Conservation (phyloP, 2,888 invertebrate genomes). For the Pristionchus japonicus region DNA sequence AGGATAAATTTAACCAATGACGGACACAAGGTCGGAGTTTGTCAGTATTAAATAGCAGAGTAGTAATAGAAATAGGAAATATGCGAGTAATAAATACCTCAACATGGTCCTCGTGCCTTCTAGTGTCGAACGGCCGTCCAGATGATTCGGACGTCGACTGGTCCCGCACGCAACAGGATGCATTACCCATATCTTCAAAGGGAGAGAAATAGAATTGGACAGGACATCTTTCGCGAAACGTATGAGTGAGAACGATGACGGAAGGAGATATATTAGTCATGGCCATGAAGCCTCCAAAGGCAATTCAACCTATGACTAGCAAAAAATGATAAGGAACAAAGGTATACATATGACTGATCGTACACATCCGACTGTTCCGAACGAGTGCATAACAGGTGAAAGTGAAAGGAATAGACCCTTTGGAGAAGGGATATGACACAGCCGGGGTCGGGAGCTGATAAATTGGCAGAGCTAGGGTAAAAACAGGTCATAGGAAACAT, state of each 20-base stretch:
- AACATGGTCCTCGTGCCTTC: slow-evolving; percentile 43
- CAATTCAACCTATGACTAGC: background rate
- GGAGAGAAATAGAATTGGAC: background rate
- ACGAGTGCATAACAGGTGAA: background rate
- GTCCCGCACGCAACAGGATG: slow-evolving; percentile 62
- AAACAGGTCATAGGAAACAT: too few species aligned
- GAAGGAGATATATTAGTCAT: background rate
- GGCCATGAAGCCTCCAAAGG: slow-evolving; percentile 2
- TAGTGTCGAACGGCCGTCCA: background rate
- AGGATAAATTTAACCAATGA: background rate
- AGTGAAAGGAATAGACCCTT: too few species aligned
- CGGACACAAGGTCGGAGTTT: too few species aligned
- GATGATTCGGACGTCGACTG: slow-evolving; percentile 51
- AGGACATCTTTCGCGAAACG: background rate
- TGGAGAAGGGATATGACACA: too few species aligned
- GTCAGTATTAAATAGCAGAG: too few species aligned
- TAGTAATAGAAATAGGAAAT: background rate
- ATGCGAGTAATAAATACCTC: slow-evolving; percentile 5
- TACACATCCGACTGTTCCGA: background rate
- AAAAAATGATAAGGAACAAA: background rate
- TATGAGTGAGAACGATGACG: background rate
- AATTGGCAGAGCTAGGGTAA: too few species aligned
- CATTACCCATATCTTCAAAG: slow-evolving; percentile 60
- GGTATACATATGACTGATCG: background rate
- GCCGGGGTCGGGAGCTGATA: too few species aligned